Evolutionary conservation across 1,140 invertebrate species (phyloP), one percentile per base, ranked within the genome.

Genomic region (Drosophila murphyi): DNA sequence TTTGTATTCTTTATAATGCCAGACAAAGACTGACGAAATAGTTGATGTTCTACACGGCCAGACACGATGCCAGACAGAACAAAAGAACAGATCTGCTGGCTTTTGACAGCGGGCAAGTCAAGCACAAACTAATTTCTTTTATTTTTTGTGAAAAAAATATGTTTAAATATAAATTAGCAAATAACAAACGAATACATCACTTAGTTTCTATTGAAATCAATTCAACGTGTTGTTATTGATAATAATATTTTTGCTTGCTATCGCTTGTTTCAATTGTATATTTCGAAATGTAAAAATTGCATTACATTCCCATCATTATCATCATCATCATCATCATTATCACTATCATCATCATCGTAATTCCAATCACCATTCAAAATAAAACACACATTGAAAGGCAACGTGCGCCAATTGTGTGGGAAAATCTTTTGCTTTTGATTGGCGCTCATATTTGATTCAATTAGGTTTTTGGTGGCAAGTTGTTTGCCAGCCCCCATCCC

Each of bases 401-500:
- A 83, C 80, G 83, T 88, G 76, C 64, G 79, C 82, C 82, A 80
- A 80, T 82, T 79, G 83, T 71, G 69, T 63, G 61, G 59, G 51
- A 65, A 80, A 67, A 78, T 68, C 60, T 67, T 62, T 72, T 81
- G 71, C 70, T 69, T 70, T 86, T 87, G 82, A 87, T 87, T 87
- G 79, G 54, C 65, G 60, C 50, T 87, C 72, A 45, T 56, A 69
- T 69, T 77, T 73, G 77, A 80, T 80, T 80, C 69, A 80, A 80
- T 80, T 80, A 80, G 52, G 20, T 60, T 71, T 72, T 76, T 72
- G 73, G 52, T 54, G 43, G 59, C 62, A 68, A 54, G 48, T 72
- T 60, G 47, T 47, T 60, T 63, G 34, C 35, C 35, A 20, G 20
- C 20, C 20, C 20, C 20, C 20, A 20, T 20, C 3, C 29, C 20